Evolutionary conservation across 2,113 vertebrate genomes (phyloP), one percentile per base, ranked within the genome.

Genomic region (Prionailurus viverrinus): DNA sequence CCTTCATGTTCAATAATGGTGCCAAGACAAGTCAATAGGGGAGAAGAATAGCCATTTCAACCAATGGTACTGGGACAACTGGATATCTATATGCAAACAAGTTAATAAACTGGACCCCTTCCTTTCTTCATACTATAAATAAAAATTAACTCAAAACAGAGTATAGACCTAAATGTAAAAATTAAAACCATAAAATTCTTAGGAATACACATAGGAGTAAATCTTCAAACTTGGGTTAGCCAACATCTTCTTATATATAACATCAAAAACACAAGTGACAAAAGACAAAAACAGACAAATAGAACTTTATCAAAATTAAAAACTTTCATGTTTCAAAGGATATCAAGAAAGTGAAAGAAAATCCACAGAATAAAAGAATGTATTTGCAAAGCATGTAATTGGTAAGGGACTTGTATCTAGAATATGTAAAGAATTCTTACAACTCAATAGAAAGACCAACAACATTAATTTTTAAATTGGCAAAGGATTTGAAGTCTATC

Each of bases 111-210:
- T 84, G 48, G 29, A 48, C 12, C 9, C 9, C 12, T 48, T 82
- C 9, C 12, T 48, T 82, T 83, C 65, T 4, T 94, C 31, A 48
- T 82, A 45, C 51, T 88, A 89, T 58, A 82, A 89, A 69, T 80
- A 74, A 78, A 97, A 96, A 89, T 27, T 48, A 92, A 74, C 25
- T 76, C 39, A 90, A 93, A 93, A 90, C 76, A n/a, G 29, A 93
- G 48, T 15, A 84, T 7, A 69, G 23, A 84, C 4, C 55, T 53
- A 84, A 83, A 69, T 12, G 9, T 93, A 69, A 91, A 4, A 78
- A 7, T 16, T 94, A 79, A 96, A 85, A 93, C 23, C 23, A 29
- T 58, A 69, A 51, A 76, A 48, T 84, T 69, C 36, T 18, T n/a
- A 53, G 61, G n/a, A 87, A 69, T 79, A 48, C 83, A 88, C 4